These are phyloP conservation scores for Panopea generosa DNA, from an alignment of 2,888 invertebrate genomes.

Conservation along the genomic window DNA sequence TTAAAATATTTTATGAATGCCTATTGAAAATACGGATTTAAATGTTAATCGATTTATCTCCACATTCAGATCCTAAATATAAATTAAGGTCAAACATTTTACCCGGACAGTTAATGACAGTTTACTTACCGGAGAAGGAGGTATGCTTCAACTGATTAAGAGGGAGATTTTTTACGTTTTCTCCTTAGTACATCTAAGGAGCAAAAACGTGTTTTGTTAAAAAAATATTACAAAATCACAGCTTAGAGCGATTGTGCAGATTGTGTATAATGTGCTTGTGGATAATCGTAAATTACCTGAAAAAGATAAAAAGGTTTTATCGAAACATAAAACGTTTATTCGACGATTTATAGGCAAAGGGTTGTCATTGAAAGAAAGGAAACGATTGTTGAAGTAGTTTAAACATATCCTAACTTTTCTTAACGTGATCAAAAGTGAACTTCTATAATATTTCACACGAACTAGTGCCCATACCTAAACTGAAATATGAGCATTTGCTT, in stretches of 20 bases:
- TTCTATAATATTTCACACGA: slow-evolving; percentile 38
- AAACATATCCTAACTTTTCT: slow-evolving; percentile 34
- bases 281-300: slow-evolving; percentile 15
- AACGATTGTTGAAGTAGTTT: slow-evolving; percentile 22
- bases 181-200: slow-evolving; percentile 17
- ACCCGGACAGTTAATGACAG: slow-evolving; percentile 49
- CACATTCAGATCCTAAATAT: slow-evolving; percentile 56
- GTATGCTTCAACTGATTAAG: slow-evolving; percentile 9
- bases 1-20: slow-evolving; percentile 49
- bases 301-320: slow-evolving; percentile 33
- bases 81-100: slow-evolving; percentile 53
- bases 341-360: slow-evolving; percentile 40
- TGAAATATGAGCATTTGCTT: slow-evolving; percentile 40
- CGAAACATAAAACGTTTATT: slow-evolving; percentile 40
- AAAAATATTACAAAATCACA: slow-evolving; percentile 27
- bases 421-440: slow-evolving; percentile 13
- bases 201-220: slow-evolving; percentile 20
- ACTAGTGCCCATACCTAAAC: slow-evolving; percentile 41
- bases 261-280: slow-evolving; percentile 36
- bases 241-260: slow-evolving; percentile 34
- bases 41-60: slow-evolving; percentile 52
- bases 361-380: slow-evolving; percentile 28
- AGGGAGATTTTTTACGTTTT: slow-evolving; percentile 34
- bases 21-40: slow-evolving; percentile 45
- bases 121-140: slow-evolving; percentile 29